Conservation (phyloP, 2,888 invertebrate species). For the Acronicta psi region DNA sequence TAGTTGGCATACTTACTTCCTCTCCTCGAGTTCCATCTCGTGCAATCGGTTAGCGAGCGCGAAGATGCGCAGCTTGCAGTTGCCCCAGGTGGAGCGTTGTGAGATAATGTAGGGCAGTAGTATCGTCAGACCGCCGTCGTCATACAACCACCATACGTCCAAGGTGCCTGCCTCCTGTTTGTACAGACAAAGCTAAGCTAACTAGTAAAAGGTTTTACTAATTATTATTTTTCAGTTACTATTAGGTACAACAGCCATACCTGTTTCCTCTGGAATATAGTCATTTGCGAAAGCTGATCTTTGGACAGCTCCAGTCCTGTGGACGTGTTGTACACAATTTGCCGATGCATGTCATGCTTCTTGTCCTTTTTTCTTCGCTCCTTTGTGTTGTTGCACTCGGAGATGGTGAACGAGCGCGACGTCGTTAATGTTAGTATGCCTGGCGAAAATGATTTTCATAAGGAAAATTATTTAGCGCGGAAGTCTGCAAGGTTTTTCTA, state of each 20-base stretch:
- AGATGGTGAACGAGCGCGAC: conserved; percentile 82
- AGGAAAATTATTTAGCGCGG: conserved; percentile 34
- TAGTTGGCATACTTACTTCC: conserved; percentile 94
- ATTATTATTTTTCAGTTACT: neutral
- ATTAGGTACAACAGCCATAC: conserved; percentile 66
- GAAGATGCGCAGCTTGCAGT: conserved; percentile 94
- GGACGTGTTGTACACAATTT: conserved; percentile 88
- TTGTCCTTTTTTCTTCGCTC: conserved; percentile 76
- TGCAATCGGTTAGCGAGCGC: conserved; percentile 94
- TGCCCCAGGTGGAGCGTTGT: conserved; percentile 93
- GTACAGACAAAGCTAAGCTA: neutral
- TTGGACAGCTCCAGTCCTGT: conserved; percentile 90
- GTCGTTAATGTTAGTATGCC: conserved; percentile 75
- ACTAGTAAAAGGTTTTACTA: neutral
- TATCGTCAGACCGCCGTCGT: conserved; percentile 96
- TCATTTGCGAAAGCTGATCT: conserved; percentile 91
- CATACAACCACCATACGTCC: conserved; percentile 99
- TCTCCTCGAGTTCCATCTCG: conserved; percentile 94
- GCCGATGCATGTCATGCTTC: conserved; percentile 77
- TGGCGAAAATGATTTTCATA: conserved; percentile 51
- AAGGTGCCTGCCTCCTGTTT: conserved; percentile 93
- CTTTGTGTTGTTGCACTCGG: conserved; percentile 74
- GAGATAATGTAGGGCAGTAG: conserved; percentile 95
- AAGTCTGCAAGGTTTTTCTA: conserved; percentile 14
- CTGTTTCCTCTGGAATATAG: conserved; percentile 94